Percentiles rank a stretch among this genome's conserved stretches.
Evolutionary conservation across 2,888 invertebrate genomes (phyloP).

Genomic region (Tenthredo amoena): DNA sequence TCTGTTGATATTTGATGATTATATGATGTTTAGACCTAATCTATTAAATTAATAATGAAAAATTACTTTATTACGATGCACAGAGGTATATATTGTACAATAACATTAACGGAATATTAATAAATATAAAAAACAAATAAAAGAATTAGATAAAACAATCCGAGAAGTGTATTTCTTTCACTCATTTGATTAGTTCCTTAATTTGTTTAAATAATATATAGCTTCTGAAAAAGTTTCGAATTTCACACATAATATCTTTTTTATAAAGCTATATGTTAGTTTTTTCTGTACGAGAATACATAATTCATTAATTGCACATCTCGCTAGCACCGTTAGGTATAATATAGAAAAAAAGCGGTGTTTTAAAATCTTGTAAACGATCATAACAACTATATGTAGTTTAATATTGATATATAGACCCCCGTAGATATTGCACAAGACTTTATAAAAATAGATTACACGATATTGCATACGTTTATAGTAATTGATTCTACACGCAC

Average conservation of each 20-base stretch:
- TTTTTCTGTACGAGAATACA: background rate
- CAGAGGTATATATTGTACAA: slow-evolving; percentile 57
- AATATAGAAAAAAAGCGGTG: background rate
- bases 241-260: background rate
- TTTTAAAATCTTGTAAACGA: slow-evolving; percentile 13
- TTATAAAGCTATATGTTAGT: background rate
- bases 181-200: background rate
- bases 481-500: slow-evolving; percentile 1
- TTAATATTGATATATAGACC: slow-evolving; percentile 9
- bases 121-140: slow-evolving; percentile 36
- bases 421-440: slow-evolving; percentile 33
- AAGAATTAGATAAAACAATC: slow-evolving; percentile 19
- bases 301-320: slow-evolving; percentile 37
- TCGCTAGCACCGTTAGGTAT: slow-evolving; percentile 36
- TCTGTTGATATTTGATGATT: slow-evolving; percentile 34
- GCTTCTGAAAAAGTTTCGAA: slow-evolving; percentile 8
- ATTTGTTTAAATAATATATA: slow-evolving; percentile 35
- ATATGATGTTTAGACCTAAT: background rate
- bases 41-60: slow-evolving; percentile 1
- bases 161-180: background rate
- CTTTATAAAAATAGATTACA: slow-evolving; percentile 47
- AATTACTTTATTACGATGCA: slow-evolving; percentile 52
- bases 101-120: slow-evolving; percentile 54
- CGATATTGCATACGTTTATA: slow-evolving; percentile 26
- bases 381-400: slow-evolving; percentile 1